Percentiles rank a stretch among this genome's conserved stretches.
phyloP scores from a whole-genome alignment of 2,113 vertebrate species.

The Sylvia atricapilla region DNA sequence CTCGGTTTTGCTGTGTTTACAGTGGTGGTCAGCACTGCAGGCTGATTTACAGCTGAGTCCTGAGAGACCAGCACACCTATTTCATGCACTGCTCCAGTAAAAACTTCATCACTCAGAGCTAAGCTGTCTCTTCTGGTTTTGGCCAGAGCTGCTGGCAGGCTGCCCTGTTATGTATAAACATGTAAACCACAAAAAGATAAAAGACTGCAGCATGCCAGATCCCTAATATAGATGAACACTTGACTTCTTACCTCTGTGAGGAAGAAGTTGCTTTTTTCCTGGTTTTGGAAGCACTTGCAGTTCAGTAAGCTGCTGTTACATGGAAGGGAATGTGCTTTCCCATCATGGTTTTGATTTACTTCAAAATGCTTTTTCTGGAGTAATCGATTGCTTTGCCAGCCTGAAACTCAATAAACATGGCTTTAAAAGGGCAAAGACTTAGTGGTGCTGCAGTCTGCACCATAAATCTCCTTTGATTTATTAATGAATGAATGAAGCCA shows the following conservation, averaged over 20 bases:
- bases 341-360: not conserved
- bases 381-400: not conserved
- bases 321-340: not conserved
- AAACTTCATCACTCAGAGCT: not conserved
- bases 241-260: not conserved
- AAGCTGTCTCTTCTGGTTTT: not conserved
- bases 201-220: not conserved
- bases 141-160: not conserved
- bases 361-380: not conserved
- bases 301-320: not conserved
- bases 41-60: not conserved
- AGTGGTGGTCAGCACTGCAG: not conserved
- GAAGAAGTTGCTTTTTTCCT: not conserved
- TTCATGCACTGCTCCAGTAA: not conserved
- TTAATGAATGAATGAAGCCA: not conserved
- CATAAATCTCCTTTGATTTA: not conserved
- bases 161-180: not conserved
- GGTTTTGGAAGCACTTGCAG: not conserved
- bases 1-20: not conserved
- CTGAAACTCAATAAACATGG: not conserved
- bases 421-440: constrained; percentile 1
- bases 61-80: not conserved
- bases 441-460: not conserved
- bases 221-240: not conserved
- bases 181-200: not conserved